Base-by-base conservation (phyloP, 2,797 vertebrate genomes). In the Poeciliopsis paucimaculata region DNA sequence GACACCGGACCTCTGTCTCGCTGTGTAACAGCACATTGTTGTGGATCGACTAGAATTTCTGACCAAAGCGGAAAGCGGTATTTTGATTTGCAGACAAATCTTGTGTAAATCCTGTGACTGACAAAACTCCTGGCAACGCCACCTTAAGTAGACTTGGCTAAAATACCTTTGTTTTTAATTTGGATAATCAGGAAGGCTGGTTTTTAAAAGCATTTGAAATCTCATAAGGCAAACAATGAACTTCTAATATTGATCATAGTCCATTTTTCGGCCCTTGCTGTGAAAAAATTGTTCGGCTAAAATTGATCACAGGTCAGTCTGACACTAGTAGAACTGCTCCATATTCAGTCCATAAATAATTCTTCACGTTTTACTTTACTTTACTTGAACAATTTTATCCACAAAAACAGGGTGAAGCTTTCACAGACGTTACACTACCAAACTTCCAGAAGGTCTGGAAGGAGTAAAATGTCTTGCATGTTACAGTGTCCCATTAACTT, bases 61-160 rank as follows among this genome's bases (percentile, higher is more conserved):
- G 77, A 79, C 81, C 78, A 49, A 91, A 86, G 81, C 77, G 12
- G 72, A 53, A 81, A 71, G 71, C 0, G 77, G 76, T 60, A 13
- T 26, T 73, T 79, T 71, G 16, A 41, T 62, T 73, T 60, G 34
- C 72, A 68, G 76, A 82, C 72, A 46, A 72, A 66, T 73, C 75
- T n/a, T 13, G 66, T 55, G 41, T 23, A 72, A 75, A 53, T 66
- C 28, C 73, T 66, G n/a, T 31, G 11, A 75, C 23, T 45, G 13
- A 45, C 57, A 31, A 79, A 73, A 68, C 79, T 72, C 62, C 39
- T 77, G 73, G 57, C 47, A 39, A 55, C 7, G 11, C 13, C 36
- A 8, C 76, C 74, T n/a, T 45, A 15, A 75, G 76, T 73, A 62
- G 28, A 15, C 5, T 72, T 72, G n/a, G 60, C 39, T 73, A 64